Evolutionary conservation across 2,797 vertebrate genomes (phyloP), one percentile per base, ranked within the genome.

Genomic region (Sebastiscus tertius): DNA sequence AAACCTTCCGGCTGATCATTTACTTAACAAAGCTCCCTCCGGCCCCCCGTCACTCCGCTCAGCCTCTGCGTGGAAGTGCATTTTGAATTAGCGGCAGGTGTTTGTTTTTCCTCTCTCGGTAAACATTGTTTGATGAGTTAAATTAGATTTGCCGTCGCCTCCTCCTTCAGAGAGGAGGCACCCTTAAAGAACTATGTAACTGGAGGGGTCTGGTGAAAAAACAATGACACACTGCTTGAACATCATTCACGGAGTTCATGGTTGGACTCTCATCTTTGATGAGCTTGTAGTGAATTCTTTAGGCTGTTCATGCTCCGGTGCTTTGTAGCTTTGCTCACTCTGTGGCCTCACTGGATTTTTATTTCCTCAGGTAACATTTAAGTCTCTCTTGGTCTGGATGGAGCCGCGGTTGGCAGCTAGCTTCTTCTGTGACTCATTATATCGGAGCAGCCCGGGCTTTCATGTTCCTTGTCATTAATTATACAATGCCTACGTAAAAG

Each of bases 381-480:
- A 60, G 27, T 69, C 79, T 72, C 72, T 67, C 14, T 29, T 9
- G 13, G 65, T 81, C 55, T 49, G 39, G 29, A 73, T 75, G 14
- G 16, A 64, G 59, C 86, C 62, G 73, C 36, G n/a, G 22, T 75
- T 74, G 58, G 39, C 70, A 72, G 49, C 75, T 7, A 26, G 62
- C 24, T 70, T 87, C 75, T 73, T 39, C 63, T 67, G 31, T 69
- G 75, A 49, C 73, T 85, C 81, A 84, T 81, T 75, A 73, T 70
- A 10, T 26, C 14, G 14, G 16, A 64, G 74, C 72, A 56, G 69
- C 10, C 74, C 13, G 27, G 27, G 33, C 72, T 66, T 85, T 80
- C 71, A 59, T 83, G 75, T 79, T 80, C 16, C 9, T 70, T 91
- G 72, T 70, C 83, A 92, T 94, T 91, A 93, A 95, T 95, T 92